Percentiles rank a stretch among this genome's conserved stretches.
Conservation (phyloP, 64 coral and sea anemone genomes). For the Cladopsammia gracilis region DNA sequence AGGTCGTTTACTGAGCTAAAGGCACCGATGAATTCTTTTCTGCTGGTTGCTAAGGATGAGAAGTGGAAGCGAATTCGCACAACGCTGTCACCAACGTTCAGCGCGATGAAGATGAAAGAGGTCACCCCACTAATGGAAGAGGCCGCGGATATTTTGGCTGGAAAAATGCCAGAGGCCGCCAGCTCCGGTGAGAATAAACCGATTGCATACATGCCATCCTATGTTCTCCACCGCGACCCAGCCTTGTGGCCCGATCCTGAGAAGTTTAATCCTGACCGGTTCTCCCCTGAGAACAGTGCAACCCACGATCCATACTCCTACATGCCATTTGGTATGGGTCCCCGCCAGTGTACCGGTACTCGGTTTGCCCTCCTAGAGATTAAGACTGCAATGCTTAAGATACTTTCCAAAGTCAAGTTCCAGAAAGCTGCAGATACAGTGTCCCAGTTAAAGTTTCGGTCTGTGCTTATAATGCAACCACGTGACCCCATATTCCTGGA, state of each 20-base stretch:
- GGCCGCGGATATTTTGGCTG: conserved; percentile 10
- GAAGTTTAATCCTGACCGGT: conserved; percentile 9
- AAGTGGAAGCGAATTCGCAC: conserved; percentile 37
- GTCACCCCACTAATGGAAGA: conserved; percentile 40
- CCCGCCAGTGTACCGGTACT: conserved; percentile 11
- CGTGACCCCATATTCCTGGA: conserved; percentile 4
- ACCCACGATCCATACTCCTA: background rate
- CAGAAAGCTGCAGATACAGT: background rate
- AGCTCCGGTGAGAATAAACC: background rate
- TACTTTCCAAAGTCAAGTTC: conserved; percentile 5
- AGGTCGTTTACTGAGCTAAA: background rate
- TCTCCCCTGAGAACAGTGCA: background rate
- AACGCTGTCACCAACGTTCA: conserved; percentile 39
- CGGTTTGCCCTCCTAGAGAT: conserved; percentile 22
- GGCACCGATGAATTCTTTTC: conserved; percentile 14
- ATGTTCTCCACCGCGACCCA: conserved; percentile 21
- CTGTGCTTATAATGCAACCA: conserved; percentile 9
- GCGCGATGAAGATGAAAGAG: conserved; percentile 25
- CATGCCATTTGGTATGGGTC: conserved; percentile 24
- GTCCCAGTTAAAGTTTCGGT: background rate
- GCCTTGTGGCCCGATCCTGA: background rate
- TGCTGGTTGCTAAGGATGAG: conserved; percentile 2
- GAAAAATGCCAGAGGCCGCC: background rate
- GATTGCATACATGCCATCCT: background rate
- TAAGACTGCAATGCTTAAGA: conserved; percentile 10